These are phyloP conservation scores for Typhlichthys eigenmanni DNA, from an alignment of 2,797 vertebrate species.

Conservation along the genomic window DNA sequence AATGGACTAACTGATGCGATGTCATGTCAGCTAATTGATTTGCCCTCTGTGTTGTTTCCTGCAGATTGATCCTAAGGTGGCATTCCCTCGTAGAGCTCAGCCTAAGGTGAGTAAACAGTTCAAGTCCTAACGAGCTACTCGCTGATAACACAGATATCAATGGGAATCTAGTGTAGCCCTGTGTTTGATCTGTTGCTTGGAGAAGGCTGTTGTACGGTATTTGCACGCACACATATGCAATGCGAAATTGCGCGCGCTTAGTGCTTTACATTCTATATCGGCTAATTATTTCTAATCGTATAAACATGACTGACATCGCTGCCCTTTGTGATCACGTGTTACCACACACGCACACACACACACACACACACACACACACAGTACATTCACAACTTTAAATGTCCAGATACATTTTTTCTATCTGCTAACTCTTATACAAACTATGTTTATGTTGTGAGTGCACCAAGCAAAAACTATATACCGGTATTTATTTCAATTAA, in stretches of 20 bases:
- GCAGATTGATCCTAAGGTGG: conserved; percentile 98
- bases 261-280: conserved; percentile 40
- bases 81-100: conserved; percentile 96
- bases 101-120: conserved; percentile 87
- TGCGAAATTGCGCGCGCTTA: conserved; percentile 1
- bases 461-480: too few species aligned
- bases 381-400: conserved; percentile 26
- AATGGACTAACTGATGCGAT: not conserved
- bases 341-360: conserved; percentile 5
- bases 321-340: conserved; percentile 27
- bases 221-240: too few species aligned
- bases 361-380: conserved; percentile 15
- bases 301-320: conserved; percentile 52
- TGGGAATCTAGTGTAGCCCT: not conserved
- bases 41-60: conserved; percentile 60
- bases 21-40: conserved; percentile 43
- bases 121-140: too few species aligned
- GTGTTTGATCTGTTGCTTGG: conserved; percentile 25
- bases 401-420: not conserved
- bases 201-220: too few species aligned
- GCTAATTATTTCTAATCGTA: conserved; percentile 56
- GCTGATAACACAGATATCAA: too few species aligned
- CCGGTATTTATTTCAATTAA: too few species aligned
- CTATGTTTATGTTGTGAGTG: too few species aligned
- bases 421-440: too few species aligned